Percentiles rank a stretch among this genome's conserved stretches.
Evolutionary conservation across 2,797 vertebrate genomes (phyloP).

Genomic region (Sphenodon punctatus): DNA sequence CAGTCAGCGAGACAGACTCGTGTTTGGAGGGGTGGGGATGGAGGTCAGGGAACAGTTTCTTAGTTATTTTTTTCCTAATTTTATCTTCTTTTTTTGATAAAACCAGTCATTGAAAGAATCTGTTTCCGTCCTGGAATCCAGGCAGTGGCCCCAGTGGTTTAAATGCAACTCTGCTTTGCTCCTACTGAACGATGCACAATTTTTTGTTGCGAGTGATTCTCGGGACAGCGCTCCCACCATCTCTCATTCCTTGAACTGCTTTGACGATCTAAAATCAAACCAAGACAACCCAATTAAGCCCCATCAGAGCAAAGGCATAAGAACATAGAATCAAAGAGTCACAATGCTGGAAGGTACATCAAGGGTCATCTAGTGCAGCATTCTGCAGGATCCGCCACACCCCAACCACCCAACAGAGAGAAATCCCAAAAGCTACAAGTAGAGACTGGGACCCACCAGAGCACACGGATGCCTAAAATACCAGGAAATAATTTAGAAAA

Average conservation of each 20-base stretch:
- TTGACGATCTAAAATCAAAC: slow-evolving; percentile 26
- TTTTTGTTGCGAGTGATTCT: slow-evolving; percentile 1
- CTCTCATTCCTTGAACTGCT: slow-evolving; percentile 1
- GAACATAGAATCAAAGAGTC: too few species aligned
- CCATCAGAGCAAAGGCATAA: too few species aligned
- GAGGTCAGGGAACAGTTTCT: background rate
- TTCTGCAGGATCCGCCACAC: too few species aligned
- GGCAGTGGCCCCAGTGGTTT: background rate
- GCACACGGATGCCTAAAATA: too few species aligned
- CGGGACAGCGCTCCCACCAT: background rate
- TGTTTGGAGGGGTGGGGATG: too few species aligned
- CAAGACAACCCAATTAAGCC: too few species aligned
- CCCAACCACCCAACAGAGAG: too few species aligned
- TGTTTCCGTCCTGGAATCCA: slow-evolving; percentile 26
- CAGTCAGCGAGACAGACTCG: background rate
- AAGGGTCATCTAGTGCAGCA: too few species aligned
- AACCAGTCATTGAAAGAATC: slow-evolving; percentile 69
- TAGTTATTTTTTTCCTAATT: background rate
- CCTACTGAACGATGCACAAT: background rate
- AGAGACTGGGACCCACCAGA: too few species aligned
- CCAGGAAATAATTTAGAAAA: too few species aligned
- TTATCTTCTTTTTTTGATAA: slow-evolving; percentile 50
- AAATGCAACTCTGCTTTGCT: background rate
- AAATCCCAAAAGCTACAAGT: too few species aligned
- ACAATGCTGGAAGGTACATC: too few species aligned